Evolutionary conservation across 2,797 vertebrate genomes (phyloP), one percentile per base, ranked within the genome.

Genomic region (Esox lucius): DNA sequence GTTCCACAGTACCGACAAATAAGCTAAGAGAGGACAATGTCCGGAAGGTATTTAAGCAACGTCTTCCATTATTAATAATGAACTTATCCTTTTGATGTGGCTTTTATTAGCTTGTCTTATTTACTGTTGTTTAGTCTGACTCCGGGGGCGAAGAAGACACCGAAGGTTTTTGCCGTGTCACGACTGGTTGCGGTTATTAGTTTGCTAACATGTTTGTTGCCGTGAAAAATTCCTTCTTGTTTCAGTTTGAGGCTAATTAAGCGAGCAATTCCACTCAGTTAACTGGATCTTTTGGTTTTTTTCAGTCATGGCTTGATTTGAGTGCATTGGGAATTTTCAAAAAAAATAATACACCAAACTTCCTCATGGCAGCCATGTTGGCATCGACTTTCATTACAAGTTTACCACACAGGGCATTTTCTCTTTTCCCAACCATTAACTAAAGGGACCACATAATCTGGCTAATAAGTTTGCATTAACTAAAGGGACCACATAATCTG

Each of bases 341-440:
- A n/a, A n/a, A n/a, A n/a, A n/a, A n/a, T n/a, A n/a, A n/a, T n/a
- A 53, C 13, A 0, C 73, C 28, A 71, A 42, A 73, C 16, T 53
- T 56, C 70, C 78, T 68, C 75, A 17, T 75, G 79, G 82, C 26
- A 78, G 62, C 79, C 51, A 13, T 42, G 39, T 42, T 42, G 39
- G 39, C 9, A 79, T 82, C 71, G 71, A 78, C 81, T 74, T 86
- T 88, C 78, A 86, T 90, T 89, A 91, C 80, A 85, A 79, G 70
- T 82, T 85, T 77, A 87, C 84, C 11, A 74, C 79, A 71, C 73
- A 84, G 77, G 65, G 86, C 71, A 74, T 86, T 91, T 91, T 85
- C 85, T 80, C 88, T 91, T 88, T 92, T 91, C 87, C 86, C 84
- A 81, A 79, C 87, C 91, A 91, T 93, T 92, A 91, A 83, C 76